Base-by-base conservation (phyloP, 1,140 invertebrate genomes). In the Pomacea maculata region DNA sequence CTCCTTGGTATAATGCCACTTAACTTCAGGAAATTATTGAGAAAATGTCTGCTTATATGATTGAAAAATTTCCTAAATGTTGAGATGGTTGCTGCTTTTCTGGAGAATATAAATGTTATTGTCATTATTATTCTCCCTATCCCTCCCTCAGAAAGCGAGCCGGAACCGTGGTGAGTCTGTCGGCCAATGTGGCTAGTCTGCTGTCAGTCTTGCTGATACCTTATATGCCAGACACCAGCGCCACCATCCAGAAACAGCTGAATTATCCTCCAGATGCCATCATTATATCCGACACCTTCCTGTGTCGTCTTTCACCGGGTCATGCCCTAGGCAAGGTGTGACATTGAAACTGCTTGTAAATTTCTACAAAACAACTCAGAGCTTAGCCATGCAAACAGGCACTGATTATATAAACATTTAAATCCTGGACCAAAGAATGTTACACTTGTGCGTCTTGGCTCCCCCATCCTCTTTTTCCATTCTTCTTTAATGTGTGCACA, bases 211-310 rank as follows among this genome's bases (percentile, higher is more conserved):
- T 99, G 52, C 88, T 99, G 21, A 94, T 95, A 79, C 98, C 98
- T 0, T 99, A 96, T 90, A 98, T 99, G 97, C 98, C 98, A 0
- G 92, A 94, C 57, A 95, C 95, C 1, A 94, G 95, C 74, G 91
- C 93, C 1, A 93, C 91, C 14, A 93, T 98, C 55, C 93, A 94
- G 65, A 85, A 92, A 64, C 96, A 98, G 88, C 92, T 98, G 12
- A 95, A 95, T 85, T 87, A 94, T 10, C 89, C 93, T 4, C 70
- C 88, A 1, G 87, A 91, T 15, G 88, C 91, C 70, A 92, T 94
- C 65, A 87, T 94, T 70, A 90, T 96, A 55, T 93, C 93, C 79
- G 90, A 93, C 4, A 85, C 92, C 92, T 92, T 97, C 74, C 91
- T 94, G 0, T 93, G 93, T 61, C 93, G 95, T 75, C 91, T 99